Evolutionary conservation across 2,113 vertebrate genomes (phyloP), one percentile per base, ranked within the genome.

Genomic region (Dicerorhinus sumatrensis): DNA sequence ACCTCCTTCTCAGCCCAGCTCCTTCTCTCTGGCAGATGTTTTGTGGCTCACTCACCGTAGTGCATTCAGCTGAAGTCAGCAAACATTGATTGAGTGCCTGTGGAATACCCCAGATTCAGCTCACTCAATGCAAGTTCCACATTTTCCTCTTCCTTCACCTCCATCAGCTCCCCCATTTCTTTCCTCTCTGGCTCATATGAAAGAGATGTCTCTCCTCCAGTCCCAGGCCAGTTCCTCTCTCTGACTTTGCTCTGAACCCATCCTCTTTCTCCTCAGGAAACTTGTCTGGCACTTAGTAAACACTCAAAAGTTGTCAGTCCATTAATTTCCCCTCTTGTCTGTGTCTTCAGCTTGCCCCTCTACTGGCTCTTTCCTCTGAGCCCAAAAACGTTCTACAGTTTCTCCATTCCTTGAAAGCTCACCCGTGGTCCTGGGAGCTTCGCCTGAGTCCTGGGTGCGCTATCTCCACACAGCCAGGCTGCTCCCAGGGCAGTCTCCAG

Each of bases 401-500:
- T 54, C 88, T 29, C 33, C 7, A 8, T 13, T 51, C 62, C 62
- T 48, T 39, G 27, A 54, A 56, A 29, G 62, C 16, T 87, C 69
- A 39, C 31, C 63, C 62, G 29, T 20, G 31, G 58, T n/a, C 84
- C 33, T 58, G 20, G 6, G 60, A 11, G 5, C 8, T 6, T 36
- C 18, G 12, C 14, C 0, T 0, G 31, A 80, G 7, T 36, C 42
- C 16, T 36, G 58, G 54, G 7, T 4, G 13, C 4, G 4, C 70
- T 27, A 36, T 20, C 21, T 60, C 58, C 8, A 6, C 0, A 0
- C 63, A 73, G 51, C 29, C 81, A 56, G 51, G 29, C 33, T 54
- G 46, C n/a, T 17, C 16, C 54, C 5, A 4, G 25, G n/a, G 5
- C 1, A 0, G n/a, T 3, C 56, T 36, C 36, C 29, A 18, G 0